Base-by-base conservation (phyloP, 2,888 invertebrate genomes). In the Physocephala rufipes region DNA sequence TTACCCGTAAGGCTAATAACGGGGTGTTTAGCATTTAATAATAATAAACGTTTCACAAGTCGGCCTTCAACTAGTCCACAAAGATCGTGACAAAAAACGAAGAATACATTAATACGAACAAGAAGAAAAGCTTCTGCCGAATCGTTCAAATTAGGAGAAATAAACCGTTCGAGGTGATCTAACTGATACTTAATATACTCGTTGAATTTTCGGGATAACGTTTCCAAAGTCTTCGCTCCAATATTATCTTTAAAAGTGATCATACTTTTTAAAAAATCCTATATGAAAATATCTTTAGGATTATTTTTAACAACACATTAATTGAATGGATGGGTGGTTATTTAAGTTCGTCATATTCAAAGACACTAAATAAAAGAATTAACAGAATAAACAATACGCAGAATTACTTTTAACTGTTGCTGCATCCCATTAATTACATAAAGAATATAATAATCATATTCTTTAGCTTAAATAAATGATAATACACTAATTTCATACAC, bases 21-120 rank as follows among this genome's bases (percentile, higher is more conserved):
- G 76, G 93, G 92, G 59, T 93, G 89, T 90, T 93, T 95, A 81
- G 90, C 90, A 84, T 95, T 92, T 4, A 92, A 84, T 77, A 96
- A 96, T 78, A 91, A 87, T 36, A 95, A 82, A 67, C 89, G 87
- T 84, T 91, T 92, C 67, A 94, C 89, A 59, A 91, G 84, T 84
- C 93, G 95, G 80, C 91, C 93, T 83, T 96, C 95, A 77, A 89
- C 88, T 78, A 89, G 89, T 62, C 95, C 92, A 87, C 95, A 96
- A 67, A 94, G 86, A 81, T 91, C 90, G 73, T 90, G 89, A 73
- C 90, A 88, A 26, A 94, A 87, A 1, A 92, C 91, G 82, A 91
- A 89, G 15, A 93, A 87, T 2, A 90, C 88, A 84, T 93, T 93
- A 0, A 91, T 84, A 82, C 91, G 91, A 36, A 86, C 71, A 89